These are phyloP conservation scores for Eumaeus atala DNA, from an alignment of 1,140 invertebrate genomes.

Conservation along the genomic window DNA sequence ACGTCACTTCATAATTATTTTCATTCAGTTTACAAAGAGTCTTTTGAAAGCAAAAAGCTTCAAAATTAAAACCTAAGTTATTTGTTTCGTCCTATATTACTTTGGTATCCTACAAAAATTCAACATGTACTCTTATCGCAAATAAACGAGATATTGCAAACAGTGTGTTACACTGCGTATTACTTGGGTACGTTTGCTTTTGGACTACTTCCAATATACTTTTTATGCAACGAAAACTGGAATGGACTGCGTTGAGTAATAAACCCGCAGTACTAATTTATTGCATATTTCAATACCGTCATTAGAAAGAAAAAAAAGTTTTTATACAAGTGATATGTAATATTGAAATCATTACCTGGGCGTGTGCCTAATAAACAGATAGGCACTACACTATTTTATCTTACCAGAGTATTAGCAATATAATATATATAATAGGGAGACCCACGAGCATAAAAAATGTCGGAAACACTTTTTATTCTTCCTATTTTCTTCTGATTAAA, in stretches of 20 bases:
- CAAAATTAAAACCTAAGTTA: slow-evolving; percentile 12
- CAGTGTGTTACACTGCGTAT: slow-evolving; percentile 26
- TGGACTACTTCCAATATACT: slow-evolving; percentile 35
- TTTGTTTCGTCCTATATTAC: slow-evolving; percentile 11
- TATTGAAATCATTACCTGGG: no score
- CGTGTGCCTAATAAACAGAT: no score
- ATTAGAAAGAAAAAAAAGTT: no score
- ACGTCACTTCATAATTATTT: no score
- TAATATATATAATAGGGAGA: no score
- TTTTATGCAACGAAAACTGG: slow-evolving; percentile 34
- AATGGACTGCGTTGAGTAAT: slow-evolving; percentile 27
- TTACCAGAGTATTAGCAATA: no score
- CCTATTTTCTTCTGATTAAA: no score
- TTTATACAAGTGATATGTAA: no score
- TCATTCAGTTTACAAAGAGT: background rate
- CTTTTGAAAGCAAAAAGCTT: slow-evolving; percentile 13
- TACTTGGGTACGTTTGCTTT: slow-evolving; percentile 29
- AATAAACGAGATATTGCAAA: slow-evolving; percentile 17
- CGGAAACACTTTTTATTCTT: no score
- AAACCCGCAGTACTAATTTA: slow-evolving; percentile 28
- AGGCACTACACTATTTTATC: no score
- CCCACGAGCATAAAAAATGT: no score
- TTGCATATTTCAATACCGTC: background rate
- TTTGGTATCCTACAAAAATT: slow-evolving; percentile 10
- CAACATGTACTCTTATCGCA: slow-evolving; percentile 18